These are phyloP conservation scores for Pristionchus arcanus DNA, from an alignment of 2,888 invertebrate genomes.

Conservation along the genomic window DNA sequence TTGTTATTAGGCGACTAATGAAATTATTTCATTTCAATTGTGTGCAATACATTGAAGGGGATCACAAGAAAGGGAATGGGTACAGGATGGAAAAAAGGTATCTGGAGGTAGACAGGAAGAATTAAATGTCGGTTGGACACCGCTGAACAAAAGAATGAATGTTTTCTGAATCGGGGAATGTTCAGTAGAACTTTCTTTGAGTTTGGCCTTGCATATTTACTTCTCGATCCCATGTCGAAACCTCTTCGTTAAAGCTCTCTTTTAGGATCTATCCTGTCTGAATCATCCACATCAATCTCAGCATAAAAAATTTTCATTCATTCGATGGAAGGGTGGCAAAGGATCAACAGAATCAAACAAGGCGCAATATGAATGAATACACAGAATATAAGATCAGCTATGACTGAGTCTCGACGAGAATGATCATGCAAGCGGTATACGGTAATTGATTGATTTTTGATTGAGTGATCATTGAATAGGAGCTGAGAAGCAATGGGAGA, in stretches of 20 bases:
- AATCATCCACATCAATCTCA: not conserved
- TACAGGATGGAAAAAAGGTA: not conserved
- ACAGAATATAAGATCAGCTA: constrained; percentile 29
- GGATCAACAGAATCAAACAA: constrained; percentile 37
- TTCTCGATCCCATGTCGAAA: too few species aligned
- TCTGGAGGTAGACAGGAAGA: too few species aligned
- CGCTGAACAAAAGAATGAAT: too few species aligned
- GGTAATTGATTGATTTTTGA: constrained; percentile 10
- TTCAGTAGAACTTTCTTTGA: too few species aligned
- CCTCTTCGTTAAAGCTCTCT: too few species aligned
- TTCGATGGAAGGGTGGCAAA: not conserved
- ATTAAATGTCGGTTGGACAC: too few species aligned
- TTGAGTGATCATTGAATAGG: not conserved
- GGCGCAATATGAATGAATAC: constrained; percentile 12
- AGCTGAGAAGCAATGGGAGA: not conserved
- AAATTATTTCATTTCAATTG: constrained; percentile 8
- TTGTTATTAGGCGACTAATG: constrained; percentile 32
- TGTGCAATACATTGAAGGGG: not conserved
- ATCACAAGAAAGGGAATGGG: not conserved
- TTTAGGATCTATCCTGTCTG: too few species aligned
- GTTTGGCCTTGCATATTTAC: too few species aligned
- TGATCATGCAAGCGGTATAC: constrained; percentile 29
- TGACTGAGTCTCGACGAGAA: constrained; percentile 31
- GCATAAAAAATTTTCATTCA: not conserved
- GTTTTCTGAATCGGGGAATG: too few species aligned